Evolutionary conservation across 2,888 invertebrate species (phyloP).

Genomic region (Seira musarum): DNA sequence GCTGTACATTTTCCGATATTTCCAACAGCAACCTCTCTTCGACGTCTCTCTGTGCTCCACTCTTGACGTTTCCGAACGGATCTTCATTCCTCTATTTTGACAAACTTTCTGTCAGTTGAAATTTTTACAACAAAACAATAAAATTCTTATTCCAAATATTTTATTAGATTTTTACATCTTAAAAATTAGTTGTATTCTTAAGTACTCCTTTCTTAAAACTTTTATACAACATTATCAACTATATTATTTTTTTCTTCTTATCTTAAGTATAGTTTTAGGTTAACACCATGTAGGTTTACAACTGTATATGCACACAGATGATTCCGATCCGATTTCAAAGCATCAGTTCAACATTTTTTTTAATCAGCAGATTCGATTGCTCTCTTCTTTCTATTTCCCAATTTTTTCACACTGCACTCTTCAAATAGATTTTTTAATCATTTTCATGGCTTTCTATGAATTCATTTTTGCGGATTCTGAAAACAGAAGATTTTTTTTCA

Average conservation of each 20-base stretch:
- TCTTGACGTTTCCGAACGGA: slow-evolving; percentile 8
- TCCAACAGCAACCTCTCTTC: neutral
- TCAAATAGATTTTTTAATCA: too few species aligned
- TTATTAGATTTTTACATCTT: slow-evolving; percentile 39
- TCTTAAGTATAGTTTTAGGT: slow-evolving; percentile 9
- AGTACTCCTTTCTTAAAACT: slow-evolving; percentile 9
- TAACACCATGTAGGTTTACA: slow-evolving; percentile 52
- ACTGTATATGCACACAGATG: slow-evolving; percentile 30
- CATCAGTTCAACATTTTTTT: neutral
- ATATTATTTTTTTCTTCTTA: slow-evolving; percentile 10
- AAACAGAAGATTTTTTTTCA: too few species aligned
- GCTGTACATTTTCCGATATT: neutral
- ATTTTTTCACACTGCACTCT: neutral
- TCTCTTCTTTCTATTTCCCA: neutral
- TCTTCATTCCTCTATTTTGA: neutral
- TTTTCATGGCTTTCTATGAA: neutral
- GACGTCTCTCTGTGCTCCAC: neutral
- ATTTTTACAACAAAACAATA: slow-evolving; percentile 26
- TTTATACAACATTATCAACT: slow-evolving; percentile 37
- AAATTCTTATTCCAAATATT: slow-evolving; percentile 35
- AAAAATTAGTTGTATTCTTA: slow-evolving; percentile 20
- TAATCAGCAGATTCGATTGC: neutral
- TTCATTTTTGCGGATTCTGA: too few species aligned
- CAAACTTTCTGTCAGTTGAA: slow-evolving; percentile 2
- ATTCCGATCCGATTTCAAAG: neutral